Conservation (phyloP, 2,888 invertebrate species). For the Sisyra terminalis region DNA sequence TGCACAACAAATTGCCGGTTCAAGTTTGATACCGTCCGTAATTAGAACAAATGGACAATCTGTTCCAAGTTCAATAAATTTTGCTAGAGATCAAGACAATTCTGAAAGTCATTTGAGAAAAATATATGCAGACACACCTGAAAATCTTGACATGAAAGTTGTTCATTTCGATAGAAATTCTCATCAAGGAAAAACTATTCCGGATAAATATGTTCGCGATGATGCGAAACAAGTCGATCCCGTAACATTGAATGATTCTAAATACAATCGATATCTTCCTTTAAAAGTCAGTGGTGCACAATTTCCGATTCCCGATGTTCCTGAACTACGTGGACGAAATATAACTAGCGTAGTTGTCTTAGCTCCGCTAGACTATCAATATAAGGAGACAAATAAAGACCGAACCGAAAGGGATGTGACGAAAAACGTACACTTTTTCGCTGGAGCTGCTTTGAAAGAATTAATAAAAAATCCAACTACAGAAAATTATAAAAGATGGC, state of each 20-base stretch:
- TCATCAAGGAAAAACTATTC: slow-evolving; percentile 50
- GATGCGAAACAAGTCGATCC: slow-evolving; percentile 59
- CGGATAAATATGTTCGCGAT: slow-evolving; percentile 51
- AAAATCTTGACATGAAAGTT: slow-evolving; percentile 69
- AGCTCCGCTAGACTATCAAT: slow-evolving; percentile 64
- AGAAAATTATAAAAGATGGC: slow-evolving; percentile 66
- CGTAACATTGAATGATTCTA: slow-evolving; percentile 53
- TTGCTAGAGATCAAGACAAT: slow-evolving; percentile 33
- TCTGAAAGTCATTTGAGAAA: slow-evolving; percentile 27
- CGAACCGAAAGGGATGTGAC: slow-evolving; percentile 38
- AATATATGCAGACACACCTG: slow-evolving; percentile 27
- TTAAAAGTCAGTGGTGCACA: slow-evolving; percentile 71
- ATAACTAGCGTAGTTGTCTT: slow-evolving; percentile 75
- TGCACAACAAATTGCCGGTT: slow-evolving; percentile 42
- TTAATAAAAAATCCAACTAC: slow-evolving; percentile 56
- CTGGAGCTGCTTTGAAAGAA: slow-evolving; percentile 58
- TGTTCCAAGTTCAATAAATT: slow-evolving; percentile 27
- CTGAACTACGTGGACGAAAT: slow-evolving; percentile 54
- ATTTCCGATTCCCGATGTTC: slow-evolving; percentile 67
- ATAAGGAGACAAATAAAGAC: slow-evolving; percentile 26
- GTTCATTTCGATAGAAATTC: slow-evolving; percentile 66
- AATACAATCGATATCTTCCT: slow-evolving; percentile 70
- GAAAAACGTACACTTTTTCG: slow-evolving; percentile 55
- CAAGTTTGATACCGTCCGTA: slow-evolving; percentile 49
- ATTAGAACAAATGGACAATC: slow-evolving; percentile 45